A percentile compares a stretch with the other conserved stretches of the same genome.
These are phyloP conservation scores for Prunella fulvescens DNA, from an alignment of 2,113 vertebrate genomes.

Conservation along the genomic window DNA sequence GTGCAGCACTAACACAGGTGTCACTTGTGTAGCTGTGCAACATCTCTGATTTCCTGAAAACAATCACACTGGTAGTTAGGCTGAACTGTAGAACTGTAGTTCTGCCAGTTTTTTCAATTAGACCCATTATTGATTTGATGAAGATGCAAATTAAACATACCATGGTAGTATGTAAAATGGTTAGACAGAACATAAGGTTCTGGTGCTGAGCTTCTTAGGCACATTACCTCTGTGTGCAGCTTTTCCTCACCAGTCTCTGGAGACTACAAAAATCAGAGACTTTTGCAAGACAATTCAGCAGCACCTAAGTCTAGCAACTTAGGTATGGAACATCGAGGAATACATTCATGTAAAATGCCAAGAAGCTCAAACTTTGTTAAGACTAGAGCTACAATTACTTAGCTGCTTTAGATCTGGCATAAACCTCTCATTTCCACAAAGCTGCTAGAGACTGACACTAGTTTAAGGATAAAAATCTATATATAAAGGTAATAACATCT, in stretches of 20 bases:
- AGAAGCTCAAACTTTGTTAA: neutral
- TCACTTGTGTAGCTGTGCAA: conserved; percentile 11
- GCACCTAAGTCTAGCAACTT: neutral
- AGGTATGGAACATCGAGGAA: neutral
- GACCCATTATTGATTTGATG: conserved; percentile 73
- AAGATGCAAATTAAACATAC: conserved; percentile 78
- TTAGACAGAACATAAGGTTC: conserved; percentile 63
- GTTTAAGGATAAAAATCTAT: neutral
- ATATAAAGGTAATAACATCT: neutral
- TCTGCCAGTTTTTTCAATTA: conserved; percentile 80
- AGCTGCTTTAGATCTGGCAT: neutral
- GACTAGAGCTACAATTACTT: neutral
- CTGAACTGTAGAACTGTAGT: conserved; percentile 24
- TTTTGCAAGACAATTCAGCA: neutral
- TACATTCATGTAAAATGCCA: neutral
- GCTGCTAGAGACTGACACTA: neutral
- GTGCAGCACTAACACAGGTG: conserved; percentile 67
- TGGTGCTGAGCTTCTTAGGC: conserved; percentile 47
- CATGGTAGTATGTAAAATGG: conserved; percentile 67
- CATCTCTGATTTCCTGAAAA: conserved; percentile 50
- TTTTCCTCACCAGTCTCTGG: conserved; percentile 8
- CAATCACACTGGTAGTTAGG: conserved; percentile 45
- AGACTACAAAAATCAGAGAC: neutral
- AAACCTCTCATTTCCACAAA: neutral
- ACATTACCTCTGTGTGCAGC: neutral